phyloP scores from a whole-genome alignment of 2,797 vertebrate genomes.

The Distichodus sexfasciatus region DNA sequence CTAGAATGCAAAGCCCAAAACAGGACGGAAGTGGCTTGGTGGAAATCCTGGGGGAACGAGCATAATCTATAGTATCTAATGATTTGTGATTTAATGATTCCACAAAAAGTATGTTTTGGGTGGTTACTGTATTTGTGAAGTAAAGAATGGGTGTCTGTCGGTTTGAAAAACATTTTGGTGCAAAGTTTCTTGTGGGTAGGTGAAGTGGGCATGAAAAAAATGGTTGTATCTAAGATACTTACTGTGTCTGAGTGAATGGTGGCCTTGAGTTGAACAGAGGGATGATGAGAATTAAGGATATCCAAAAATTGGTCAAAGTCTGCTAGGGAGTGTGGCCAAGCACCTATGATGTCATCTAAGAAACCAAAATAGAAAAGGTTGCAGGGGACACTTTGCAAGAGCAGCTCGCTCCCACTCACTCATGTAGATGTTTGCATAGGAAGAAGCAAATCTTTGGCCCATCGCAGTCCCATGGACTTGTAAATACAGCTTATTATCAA shows the following conservation, averaged over 20 bases:
- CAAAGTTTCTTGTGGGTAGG: background rate
- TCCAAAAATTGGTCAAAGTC: background rate
- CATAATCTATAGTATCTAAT: no score
- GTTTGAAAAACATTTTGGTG: no score
- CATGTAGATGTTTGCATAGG: conserved; percentile 40
- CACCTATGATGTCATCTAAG: conserved; percentile 26
- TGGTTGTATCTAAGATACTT: background rate
- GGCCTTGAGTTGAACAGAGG: conserved; percentile 7
- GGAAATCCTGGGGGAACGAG: no score
- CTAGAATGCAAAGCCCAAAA: no score
- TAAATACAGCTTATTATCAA: background rate
- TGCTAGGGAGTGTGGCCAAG: background rate
- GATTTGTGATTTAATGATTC: no score
- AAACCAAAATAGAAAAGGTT: background rate
- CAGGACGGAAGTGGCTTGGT: no score
- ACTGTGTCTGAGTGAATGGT: background rate
- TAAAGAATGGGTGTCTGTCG: no score
- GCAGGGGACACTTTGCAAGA: background rate
- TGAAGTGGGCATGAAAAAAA: background rate
- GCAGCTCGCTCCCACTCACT: background rate
- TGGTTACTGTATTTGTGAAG: no score
- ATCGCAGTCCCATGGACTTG: conserved; percentile 29
- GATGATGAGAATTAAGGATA: background rate
- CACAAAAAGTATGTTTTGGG: no score
- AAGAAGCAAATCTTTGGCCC: conserved; percentile 30